These are phyloP conservation scores for Kuschelorhynchus macadamiae DNA, from an alignment of 2,888 invertebrate genomes.

Conservation along the genomic window DNA sequence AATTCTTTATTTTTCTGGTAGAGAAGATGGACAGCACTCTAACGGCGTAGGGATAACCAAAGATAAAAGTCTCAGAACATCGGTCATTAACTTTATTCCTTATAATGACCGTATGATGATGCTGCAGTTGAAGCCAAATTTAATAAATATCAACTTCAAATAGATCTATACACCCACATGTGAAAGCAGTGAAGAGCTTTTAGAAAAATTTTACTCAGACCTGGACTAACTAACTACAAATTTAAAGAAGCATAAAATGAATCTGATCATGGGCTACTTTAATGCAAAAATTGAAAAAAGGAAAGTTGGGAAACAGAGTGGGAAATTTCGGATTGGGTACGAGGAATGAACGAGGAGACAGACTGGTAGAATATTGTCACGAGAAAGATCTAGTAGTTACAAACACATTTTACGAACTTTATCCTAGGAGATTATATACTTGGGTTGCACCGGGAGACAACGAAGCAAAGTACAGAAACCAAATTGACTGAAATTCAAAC, in stretches of 20 bases:
- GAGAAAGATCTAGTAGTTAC: background rate
- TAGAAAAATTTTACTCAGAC: conserved; percentile 7
- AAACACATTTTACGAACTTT: background rate
- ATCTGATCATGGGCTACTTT: conserved; percentile 4
- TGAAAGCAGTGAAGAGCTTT: background rate
- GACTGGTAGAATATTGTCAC: too few relatives aligned
- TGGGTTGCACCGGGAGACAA: background rate
- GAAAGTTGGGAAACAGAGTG: background rate
- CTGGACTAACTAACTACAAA: background rate
- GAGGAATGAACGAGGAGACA: background rate
- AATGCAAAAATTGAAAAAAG: background rate
- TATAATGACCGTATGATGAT: conserved; percentile 11
- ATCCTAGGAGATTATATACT: background rate
- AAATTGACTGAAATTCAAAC: too few relatives aligned
- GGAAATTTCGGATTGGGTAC: background rate
- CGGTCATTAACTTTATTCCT: background rate
- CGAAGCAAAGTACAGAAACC: background rate
- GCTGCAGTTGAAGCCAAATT: background rate
- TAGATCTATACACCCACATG: background rate
- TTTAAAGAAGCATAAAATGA: background rate
- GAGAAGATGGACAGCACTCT: background rate
- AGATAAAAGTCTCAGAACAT: background rate
- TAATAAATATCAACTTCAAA: background rate
- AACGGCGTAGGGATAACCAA: conserved; percentile 8
- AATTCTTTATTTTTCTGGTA: conserved; percentile 7